Evolutionary conservation across 2,797 vertebrate species (phyloP), one percentile per base, ranked within the genome.

Genomic region (Tiaroga cobitis): DNA sequence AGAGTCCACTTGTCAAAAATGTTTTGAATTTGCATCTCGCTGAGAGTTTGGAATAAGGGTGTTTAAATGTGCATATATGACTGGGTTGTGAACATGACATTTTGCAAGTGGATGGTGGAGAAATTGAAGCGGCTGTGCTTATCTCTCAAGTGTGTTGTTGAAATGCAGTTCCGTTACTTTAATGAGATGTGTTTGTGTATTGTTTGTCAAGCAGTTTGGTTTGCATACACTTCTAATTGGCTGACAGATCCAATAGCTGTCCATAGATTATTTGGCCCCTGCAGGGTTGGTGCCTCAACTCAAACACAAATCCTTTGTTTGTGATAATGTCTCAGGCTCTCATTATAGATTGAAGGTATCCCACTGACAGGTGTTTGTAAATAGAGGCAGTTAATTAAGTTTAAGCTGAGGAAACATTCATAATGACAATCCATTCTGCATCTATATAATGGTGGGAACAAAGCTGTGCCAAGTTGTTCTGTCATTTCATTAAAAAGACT

Each of bases 241-340:
- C 75, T 63, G 29, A 37, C 68, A 67, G 67, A n/a, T 75, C 43
- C 2, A 24, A 67, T 46, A 72, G 80, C 68, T 56, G 61, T 26
- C 37, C 39, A 46, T 56, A 79, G 74, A 72, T 86, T 77, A 78
- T 61, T 79, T 65, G 69, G 54, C 68, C 43, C 85, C 54, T 32
- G 43, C 46, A 37, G 85, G 54, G 76, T 72, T 73, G 34, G 26
- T 4, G 54, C 26, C 29, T 75, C 29, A 24, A 78, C 67, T 49
- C 41, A 11, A 70, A 65, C n/a, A 74, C 70, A 79, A 72, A 80
- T 87, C 69, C 63, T 67, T 61, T 37, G 56, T 87, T 86, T 73
- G 75, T 51, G 56, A 65, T 73, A 73, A 80, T 74, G 76, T 56
- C 59, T 69, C 32, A 41, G 41, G 78, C 69, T 26, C 56, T 74